These are phyloP conservation scores for Matsumyia berberina DNA, from an alignment of 2,888 invertebrate genomes.

Conservation along the genomic window DNA sequence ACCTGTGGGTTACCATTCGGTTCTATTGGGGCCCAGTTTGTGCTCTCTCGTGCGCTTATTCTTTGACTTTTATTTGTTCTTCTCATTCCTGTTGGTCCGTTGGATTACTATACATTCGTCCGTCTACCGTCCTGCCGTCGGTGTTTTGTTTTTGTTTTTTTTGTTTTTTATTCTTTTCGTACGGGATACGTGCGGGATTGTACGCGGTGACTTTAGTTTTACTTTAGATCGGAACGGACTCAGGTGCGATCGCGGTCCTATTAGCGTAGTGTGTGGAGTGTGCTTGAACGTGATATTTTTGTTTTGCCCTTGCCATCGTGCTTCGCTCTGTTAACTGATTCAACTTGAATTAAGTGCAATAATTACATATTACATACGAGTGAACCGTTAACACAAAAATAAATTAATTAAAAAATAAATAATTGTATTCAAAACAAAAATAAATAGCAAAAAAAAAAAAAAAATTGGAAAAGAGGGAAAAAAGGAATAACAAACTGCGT, in stretches of 20 bases:
- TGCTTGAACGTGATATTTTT: constrained; percentile 28
- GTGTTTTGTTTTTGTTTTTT: constrained; percentile 35
- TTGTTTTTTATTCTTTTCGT: constrained; percentile 20
- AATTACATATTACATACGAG: constrained; percentile 19
- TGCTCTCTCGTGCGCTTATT: constrained; percentile 56
- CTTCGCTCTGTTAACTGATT: constrained; percentile 21
- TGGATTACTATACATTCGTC: constrained; percentile 15
- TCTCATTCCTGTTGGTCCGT: constrained; percentile 63
- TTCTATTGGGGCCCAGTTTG: constrained; percentile 63
- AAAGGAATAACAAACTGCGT: constrained; percentile 17
- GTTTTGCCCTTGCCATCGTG: neutral
- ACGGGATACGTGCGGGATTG: constrained; percentile 61
- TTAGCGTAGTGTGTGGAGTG: constrained; percentile 39
- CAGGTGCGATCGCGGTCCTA: constrained; percentile 70
- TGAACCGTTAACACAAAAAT: constrained; percentile 14
- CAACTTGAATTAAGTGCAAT: constrained; percentile 36
- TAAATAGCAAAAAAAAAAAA: constrained; percentile 1
- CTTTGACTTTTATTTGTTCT: constrained; percentile 66
- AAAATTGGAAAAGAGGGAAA: neutral
- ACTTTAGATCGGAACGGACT: constrained; percentile 71
- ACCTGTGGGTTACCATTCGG: constrained; percentile 72
- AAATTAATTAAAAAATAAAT: constrained; percentile 14
- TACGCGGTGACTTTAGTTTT: constrained; percentile 57
- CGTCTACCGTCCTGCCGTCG: constrained; percentile 65
- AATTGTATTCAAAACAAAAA: constrained; percentile 1